These are phyloP conservation scores for Anagrus nilaparvatae DNA, from an alignment of 1,140 invertebrate species.

Conservation along the genomic window DNA sequence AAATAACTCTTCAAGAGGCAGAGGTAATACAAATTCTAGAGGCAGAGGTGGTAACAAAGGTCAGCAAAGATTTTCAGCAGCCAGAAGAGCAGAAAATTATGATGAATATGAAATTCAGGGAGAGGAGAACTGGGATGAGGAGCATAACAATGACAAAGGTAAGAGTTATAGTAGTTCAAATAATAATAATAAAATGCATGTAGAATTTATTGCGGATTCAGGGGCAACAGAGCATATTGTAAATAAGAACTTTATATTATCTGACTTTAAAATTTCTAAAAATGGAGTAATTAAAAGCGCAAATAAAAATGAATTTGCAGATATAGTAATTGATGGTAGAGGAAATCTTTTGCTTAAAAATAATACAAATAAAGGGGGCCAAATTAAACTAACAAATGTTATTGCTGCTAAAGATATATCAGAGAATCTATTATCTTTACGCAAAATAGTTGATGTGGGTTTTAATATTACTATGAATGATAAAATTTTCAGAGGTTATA, in stretches of 20 bases:
- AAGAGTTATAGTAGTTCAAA: too few species aligned
- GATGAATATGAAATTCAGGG: too few species aligned
- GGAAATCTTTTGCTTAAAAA: slow-evolving; percentile 16
- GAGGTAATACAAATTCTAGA: too few species aligned
- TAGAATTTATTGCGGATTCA: slow-evolving; percentile 16
- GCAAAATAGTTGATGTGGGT: slow-evolving; percentile 16
- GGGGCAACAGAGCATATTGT: slow-evolving; percentile 16
- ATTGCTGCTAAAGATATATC: slow-evolving; percentile 17
- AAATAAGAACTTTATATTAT: slow-evolving; percentile 14
- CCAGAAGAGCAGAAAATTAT: too few species aligned
- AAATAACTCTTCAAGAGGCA: too few species aligned
- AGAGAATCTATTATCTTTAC: slow-evolving; percentile 16
- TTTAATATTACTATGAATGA: slow-evolving; percentile 17
- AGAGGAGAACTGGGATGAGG: too few species aligned
- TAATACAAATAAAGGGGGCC: slow-evolving; percentile 2
- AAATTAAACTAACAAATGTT: slow-evolving; percentile 18
- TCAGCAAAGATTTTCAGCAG: too few species aligned
- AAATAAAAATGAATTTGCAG: slow-evolving; percentile 17
- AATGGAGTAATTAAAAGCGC: slow-evolving; percentile 16
- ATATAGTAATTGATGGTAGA: slow-evolving; percentile 16
- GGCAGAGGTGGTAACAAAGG: too few species aligned
- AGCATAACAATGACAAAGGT: too few species aligned
- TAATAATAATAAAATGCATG: slow-evolving; percentile 6
- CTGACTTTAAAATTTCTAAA: slow-evolving; percentile 12
- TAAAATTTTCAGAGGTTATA: slow-evolving; percentile 12